Base-by-base conservation (phyloP, 2,797 vertebrate genomes). In the Dryobates pubescens region DNA sequence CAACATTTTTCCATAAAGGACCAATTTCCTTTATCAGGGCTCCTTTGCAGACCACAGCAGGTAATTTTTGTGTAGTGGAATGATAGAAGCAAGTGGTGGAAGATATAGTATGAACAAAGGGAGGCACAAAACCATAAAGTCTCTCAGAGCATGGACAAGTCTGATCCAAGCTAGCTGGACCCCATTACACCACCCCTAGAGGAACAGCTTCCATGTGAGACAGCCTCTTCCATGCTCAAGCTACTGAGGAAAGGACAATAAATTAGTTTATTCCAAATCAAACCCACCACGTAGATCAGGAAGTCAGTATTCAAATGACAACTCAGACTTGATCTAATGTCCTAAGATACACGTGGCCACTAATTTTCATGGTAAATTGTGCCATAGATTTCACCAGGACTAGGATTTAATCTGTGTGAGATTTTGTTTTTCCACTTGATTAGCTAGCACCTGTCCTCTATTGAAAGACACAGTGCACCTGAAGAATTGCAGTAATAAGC, bases 401-500 rank as follows among this genome's bases (percentile, higher is more conserved):
- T 77, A 49, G 63, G 38, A 72, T 85, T 90, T 92, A 17, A 80
- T 82, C 22, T 77, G 45, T 72, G 41, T 16, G 58, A 90, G 9
- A 63, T 88, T 75, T 90, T 34, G 34, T 57, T 79, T 88, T 95
- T 76, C 29, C 20, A 43, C 18, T 62, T 63, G 53, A 47, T 89
- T 73, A 91, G 71, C 49, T 87, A 59, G 56, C 59, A 81, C 29
- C 38, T 78, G 24, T 90, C 59, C 59, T 91, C 74, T 82, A 20
- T 17, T 93, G 72, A 86, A 89, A 89, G 82, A 49, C 80, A 63
- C 56, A 27, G 49, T 45, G 15, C 61, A 76, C 67, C 88, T 94
- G 81, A 88, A 86, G 87, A 89, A 83, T 51, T 89, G 65, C 56
- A 62, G 68, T 71, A 81, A 74, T 86, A 89, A 93, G 49, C 12